Percentiles rank a stretch among this genome's conserved stretches.
phyloP scores from a whole-genome alignment of 2,888 invertebrate genomes.

The Malthinus seriepunctatus region DNA sequence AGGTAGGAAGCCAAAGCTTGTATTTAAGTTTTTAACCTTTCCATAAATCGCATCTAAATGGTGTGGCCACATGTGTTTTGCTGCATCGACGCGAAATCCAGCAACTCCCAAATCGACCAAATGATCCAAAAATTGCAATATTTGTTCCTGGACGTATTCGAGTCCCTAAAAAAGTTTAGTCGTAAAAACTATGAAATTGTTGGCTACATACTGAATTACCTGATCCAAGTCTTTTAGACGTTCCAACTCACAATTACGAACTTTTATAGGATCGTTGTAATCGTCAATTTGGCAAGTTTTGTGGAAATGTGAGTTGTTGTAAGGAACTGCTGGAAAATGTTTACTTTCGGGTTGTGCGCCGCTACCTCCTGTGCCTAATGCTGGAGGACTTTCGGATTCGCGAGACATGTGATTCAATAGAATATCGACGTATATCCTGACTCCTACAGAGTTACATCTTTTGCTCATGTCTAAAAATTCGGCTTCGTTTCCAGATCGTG shows the following conservation, averaged over 20 bases:
- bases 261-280: conserved; percentile 66
- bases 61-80: conserved; percentile 78
- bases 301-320: conserved; percentile 70
- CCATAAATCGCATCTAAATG: conserved; percentile 71
- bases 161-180: neutral
- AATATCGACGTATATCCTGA: conserved; percentile 82
- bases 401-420: conserved; percentile 87
- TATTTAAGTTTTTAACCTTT: conserved; percentile 64
- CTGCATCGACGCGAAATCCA: conserved; percentile 80
- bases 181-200: neutral
- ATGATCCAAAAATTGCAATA: conserved; percentile 67
- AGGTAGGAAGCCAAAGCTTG: conserved; percentile 64
- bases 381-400: conserved; percentile 42
- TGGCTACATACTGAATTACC: conserved; percentile 35
- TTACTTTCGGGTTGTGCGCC: conserved; percentile 55
- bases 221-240: conserved; percentile 80
- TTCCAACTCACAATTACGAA: conserved; percentile 57
- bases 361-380: conserved; percentile 65
- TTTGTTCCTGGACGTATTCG: conserved; percentile 63
- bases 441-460: conserved; percentile 78
- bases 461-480: conserved; percentile 77
- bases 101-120: conserved; percentile 76
- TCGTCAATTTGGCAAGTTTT: conserved; percentile 65
- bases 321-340: conserved; percentile 66
- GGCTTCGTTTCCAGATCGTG: conserved; percentile 75